Evolutionary conservation across 2,113 vertebrate genomes (phyloP).

Genomic region (Synodontis membranacea): DNA sequence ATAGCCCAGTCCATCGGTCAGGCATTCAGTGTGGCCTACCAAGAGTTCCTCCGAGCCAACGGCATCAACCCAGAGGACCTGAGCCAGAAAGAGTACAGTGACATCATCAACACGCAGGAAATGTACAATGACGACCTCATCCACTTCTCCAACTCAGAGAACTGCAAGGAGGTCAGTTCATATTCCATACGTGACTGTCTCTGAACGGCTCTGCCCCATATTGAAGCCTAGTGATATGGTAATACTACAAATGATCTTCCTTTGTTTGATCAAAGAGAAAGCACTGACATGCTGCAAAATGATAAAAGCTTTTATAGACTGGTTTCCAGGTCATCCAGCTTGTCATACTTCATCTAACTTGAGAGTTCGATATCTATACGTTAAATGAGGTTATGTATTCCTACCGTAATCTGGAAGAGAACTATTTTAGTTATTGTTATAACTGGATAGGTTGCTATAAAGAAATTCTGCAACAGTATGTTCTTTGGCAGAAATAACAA

Average conservation of each 20-base stretch:
- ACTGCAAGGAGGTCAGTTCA: conserved; percentile 93
- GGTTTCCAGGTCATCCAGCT: not conserved
- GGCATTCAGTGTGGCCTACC: conserved; percentile 98
- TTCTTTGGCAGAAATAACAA: not conserved
- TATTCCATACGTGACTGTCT: not conserved
- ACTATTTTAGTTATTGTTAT: not conserved
- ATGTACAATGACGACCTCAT: conserved; percentile 99
- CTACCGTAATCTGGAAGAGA: not conserved
- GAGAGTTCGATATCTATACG: not conserved
- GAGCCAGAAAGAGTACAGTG: conserved; percentile 98
- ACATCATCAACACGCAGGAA: conserved; percentile 98
- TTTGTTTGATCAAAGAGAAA: not conserved
- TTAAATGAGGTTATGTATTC: not conserved
- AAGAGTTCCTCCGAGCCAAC: conserved; percentile 95
- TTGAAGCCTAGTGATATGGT: not conserved
- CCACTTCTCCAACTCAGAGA: conserved; percentile 98
- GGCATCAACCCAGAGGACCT: conserved; percentile 98
- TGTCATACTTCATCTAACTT: not conserved
- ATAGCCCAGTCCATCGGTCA: conserved; percentile 99
- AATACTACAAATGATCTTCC: not conserved
- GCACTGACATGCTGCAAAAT: not conserved
- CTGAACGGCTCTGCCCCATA: not conserved
- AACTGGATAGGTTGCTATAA: too few relatives aligned
- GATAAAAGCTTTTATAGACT: not conserved
- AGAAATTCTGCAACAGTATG: not conserved